Evolutionary conservation across 1,140 invertebrate species (phyloP).

Genomic region (Dufourea novaeangliae): DNA sequence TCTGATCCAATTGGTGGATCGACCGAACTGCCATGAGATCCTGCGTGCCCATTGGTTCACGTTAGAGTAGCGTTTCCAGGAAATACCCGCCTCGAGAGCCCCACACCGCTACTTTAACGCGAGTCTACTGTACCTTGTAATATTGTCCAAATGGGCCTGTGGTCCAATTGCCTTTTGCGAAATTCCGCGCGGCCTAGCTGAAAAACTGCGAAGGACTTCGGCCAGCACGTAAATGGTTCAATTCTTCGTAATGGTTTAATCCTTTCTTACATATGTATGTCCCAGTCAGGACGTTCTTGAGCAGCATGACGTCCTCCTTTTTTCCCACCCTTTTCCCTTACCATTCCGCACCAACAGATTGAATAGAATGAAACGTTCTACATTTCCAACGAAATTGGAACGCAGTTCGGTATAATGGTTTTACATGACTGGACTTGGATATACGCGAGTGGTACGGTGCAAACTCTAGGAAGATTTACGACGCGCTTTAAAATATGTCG

Average conservation of each 20-base stretch:
- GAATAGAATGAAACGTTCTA: slow-evolving; percentile 54
- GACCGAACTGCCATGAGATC: too few relatives aligned
- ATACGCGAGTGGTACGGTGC: slow-evolving; percentile 1
- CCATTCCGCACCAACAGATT: neutral
- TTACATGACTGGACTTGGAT: slow-evolving; percentile 29
- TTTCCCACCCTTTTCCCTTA: too few relatives aligned
- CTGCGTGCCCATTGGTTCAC: too few relatives aligned
- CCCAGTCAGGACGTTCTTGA: slow-evolving; percentile 40
- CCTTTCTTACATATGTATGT: slow-evolving; percentile 55
- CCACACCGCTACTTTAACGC: too few relatives aligned
- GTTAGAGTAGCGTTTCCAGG: too few relatives aligned
- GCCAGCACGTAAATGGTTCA: slow-evolving; percentile 62
- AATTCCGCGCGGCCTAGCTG: slow-evolving; percentile 49
- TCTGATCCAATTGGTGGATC: too few relatives aligned
- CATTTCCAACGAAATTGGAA: slow-evolving; percentile 55
- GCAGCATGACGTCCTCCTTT: slow-evolving; percentile 26
- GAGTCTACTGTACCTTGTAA: too few relatives aligned
- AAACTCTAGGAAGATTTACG: neutral
- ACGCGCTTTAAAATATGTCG: neutral
- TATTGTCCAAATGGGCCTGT: slow-evolving; percentile 63
- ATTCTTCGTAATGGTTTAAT: too few relatives aligned
- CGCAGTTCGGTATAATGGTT: slow-evolving; percentile 14
- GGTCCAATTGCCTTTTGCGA: slow-evolving; percentile 64
- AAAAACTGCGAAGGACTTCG: slow-evolving; percentile 57
- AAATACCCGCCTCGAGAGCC: too few relatives aligned